Percentiles rank a stretch among this genome's conserved stretches.
phyloP scores from a whole-genome alignment of 1,140 invertebrate genomes.

The Druon quercuslanigerum region DNA sequence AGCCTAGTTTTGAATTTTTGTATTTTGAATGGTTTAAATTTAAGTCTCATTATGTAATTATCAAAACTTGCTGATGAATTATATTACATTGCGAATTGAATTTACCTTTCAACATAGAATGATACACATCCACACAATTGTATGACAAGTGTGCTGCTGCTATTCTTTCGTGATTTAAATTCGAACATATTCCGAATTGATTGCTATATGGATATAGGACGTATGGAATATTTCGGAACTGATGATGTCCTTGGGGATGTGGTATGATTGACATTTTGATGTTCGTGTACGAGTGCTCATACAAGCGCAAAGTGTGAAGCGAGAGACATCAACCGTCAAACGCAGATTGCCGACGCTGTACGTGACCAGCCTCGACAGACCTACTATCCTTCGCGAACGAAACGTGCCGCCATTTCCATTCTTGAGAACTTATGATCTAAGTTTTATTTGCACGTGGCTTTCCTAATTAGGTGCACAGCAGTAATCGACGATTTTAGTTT shows the following conservation, averaged over 20 bases:
- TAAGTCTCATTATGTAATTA: too few species aligned
- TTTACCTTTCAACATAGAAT: too few species aligned
- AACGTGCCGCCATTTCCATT: slow-evolving; percentile 60
- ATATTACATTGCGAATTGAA: too few species aligned
- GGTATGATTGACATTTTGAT: slow-evolving; percentile 61
- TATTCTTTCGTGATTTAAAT: slow-evolving; percentile 13
- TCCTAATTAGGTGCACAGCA: slow-evolving; percentile 46
- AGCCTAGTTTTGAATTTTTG: too few species aligned
- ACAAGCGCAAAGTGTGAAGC: slow-evolving; percentile 58
- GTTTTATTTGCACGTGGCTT: slow-evolving; percentile 54
- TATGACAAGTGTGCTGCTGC: background rate
- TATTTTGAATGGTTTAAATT: too few species aligned
- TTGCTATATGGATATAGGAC: background rate
- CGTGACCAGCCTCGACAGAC: slow-evolving; percentile 62
- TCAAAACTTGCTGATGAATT: too few species aligned
- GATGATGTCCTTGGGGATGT: slow-evolving; percentile 46
- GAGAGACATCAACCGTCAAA: slow-evolving; percentile 65
- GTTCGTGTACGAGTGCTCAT: slow-evolving; percentile 51
- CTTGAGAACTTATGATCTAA: slow-evolving; percentile 54
- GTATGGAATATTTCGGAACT: slow-evolving; percentile 48
- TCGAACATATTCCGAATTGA: slow-evolving; percentile 3
- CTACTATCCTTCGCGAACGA: slow-evolving; percentile 42
- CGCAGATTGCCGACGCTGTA: slow-evolving; percentile 60
- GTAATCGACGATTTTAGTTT: background rate
- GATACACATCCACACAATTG: background rate